Base-by-base conservation (phyloP, 2,888 invertebrate species). In the Leptinotarsa peninsularis region DNA sequence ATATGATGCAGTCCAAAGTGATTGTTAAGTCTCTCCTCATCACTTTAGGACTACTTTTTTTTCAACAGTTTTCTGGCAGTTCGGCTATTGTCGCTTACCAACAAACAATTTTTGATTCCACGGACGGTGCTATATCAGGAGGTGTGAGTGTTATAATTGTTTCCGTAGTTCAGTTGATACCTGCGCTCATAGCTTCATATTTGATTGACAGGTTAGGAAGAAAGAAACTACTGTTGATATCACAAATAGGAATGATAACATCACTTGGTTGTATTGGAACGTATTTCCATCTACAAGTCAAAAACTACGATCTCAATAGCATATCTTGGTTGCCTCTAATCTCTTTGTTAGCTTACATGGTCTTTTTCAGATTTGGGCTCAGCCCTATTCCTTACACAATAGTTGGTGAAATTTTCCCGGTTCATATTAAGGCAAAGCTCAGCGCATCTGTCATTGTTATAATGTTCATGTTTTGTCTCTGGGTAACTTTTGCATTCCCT, bases 321-420 rank as follows among this genome's bases (percentile, higher is more conserved):
- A 89, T 94, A 58, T 87, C 90, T 0, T 94, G 93, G 92, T 86
- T 95, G 56, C 95, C 95, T 0, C 90, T 95, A 5, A 86, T 91
- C 4, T 91, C 94, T 0, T 87, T 95, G 56, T 90, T 95, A 1
- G 80, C 93, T 15, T 95, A 93, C 88, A 93, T 95, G 76, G 88
- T 93, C 72, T 91, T 93, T 0, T 95, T 94, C 88, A 93, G 94
- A 76, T 5, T 84, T 88, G 92, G 92, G 1, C 91, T 93, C 71
- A 95, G 96, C 2, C 93, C 95, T 0, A 86, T 95, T 54, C 93
- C 94, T 0, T 95, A 95, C 95, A 93, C 94, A 0, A 92, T 96
- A 56, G 91, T 95, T 90, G 93, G 94, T 0, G 96, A 96, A 87
- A 91, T 96, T 87, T 93, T 96, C 87, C 93, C 96, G 49, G 89